Conservation (phyloP, 2,888 invertebrate genomes). For the Brenthis daphne region DNA sequence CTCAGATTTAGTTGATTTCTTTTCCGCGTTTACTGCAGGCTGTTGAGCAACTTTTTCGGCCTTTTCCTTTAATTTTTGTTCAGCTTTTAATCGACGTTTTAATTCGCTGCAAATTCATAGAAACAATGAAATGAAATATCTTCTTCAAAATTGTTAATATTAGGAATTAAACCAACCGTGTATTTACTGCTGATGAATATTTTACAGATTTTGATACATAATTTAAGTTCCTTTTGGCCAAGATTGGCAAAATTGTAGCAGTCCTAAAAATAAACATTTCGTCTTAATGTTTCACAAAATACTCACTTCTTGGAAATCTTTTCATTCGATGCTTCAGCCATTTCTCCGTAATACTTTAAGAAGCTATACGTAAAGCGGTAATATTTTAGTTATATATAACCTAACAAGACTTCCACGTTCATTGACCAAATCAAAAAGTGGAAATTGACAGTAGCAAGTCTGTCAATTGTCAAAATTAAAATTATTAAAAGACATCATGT, state of each 20-base stretch:
- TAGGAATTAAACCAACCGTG: conserved; percentile 66
- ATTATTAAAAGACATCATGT: too few relatives aligned
- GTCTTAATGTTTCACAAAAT: conserved; percentile 50
- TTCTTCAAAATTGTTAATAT: conserved; percentile 5
- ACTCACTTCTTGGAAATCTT: conserved; percentile 88
- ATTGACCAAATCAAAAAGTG: neutral
- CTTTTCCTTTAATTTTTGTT: conserved; percentile 96
- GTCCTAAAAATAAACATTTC: conserved; percentile 59
- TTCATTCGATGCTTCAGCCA: conserved; percentile 83
- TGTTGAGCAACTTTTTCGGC: conserved; percentile 86
- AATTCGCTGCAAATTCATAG: conserved; percentile 87
- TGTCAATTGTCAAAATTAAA: too few relatives aligned
- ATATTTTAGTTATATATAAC: conserved; percentile 18
- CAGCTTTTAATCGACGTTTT: conserved; percentile 94
- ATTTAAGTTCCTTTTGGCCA: conserved; percentile 49
- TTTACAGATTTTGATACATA: conserved; percentile 52
- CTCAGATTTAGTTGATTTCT: conserved; percentile 58
- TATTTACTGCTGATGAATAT: conserved; percentile 57
- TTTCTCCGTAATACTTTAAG: conserved; percentile 45
- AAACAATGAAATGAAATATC: conserved; percentile 7
- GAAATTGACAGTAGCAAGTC: too few relatives aligned
- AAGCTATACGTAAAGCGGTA: conserved; percentile 6
- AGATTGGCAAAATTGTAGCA: conserved; percentile 47
- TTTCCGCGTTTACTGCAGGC: conserved; percentile 60
- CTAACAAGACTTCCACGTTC: neutral